These are phyloP conservation scores for Aleadryas rufinucha DNA, from an alignment of 2,113 vertebrate genomes.

Conservation along the genomic window DNA sequence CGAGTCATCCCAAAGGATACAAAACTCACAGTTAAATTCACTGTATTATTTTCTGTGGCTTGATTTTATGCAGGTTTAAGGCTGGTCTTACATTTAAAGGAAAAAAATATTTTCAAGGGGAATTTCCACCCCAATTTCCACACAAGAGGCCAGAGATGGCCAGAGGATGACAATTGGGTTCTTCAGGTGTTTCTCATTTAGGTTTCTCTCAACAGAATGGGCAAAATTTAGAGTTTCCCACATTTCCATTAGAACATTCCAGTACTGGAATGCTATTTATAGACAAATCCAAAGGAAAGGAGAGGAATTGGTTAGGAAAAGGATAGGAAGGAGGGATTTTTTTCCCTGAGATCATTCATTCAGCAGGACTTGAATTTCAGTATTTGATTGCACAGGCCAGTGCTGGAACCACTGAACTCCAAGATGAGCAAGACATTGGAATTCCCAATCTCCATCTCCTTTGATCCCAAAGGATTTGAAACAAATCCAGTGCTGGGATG, in stretches of 20 bases:
- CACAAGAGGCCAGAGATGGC: background rate
- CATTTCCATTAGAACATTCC: background rate
- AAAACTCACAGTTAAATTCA: background rate
- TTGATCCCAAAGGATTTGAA: background rate
- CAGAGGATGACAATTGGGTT: background rate
- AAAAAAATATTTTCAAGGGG: background rate
- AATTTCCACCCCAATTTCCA: background rate
- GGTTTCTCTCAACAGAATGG: background rate
- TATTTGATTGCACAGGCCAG: background rate
- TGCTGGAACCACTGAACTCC: background rate
- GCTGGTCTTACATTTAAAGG: background rate
- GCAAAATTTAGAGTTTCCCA: background rate
- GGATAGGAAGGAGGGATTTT: fast-evolving
- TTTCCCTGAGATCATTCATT: background rate
- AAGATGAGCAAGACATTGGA: fast-evolving
- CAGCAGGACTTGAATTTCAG: background rate
- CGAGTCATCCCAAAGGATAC: background rate
- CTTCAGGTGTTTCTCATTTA: background rate
- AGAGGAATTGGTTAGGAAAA: background rate
- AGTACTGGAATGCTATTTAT: background rate
- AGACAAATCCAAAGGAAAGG: background rate
- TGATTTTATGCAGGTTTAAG: background rate
- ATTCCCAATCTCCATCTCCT: background rate
- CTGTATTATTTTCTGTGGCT: background rate
- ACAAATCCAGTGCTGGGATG: background rate